Evolutionary conservation across 1,140 invertebrate species (phyloP), one percentile per base, ranked within the genome.

Genomic region (Aplysia californica): DNA sequence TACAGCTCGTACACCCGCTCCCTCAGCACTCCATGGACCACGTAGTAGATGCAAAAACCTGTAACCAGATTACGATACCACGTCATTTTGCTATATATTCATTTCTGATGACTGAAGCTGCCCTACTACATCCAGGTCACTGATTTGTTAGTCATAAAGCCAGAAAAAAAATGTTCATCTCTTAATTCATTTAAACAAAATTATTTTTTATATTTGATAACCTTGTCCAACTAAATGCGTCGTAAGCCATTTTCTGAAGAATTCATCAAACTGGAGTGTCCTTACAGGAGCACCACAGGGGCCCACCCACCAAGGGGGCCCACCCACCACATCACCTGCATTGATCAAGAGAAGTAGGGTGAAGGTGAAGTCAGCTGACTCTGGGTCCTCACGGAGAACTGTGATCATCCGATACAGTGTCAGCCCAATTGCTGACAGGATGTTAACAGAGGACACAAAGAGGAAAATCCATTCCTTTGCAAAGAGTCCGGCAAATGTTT

Each of bases 301-400:
- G n/a, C n/a, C n/a, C n/a, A n/a, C n/a, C n/a, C n/a, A n/a, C n/a
- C n/a, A n/a, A n/a, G n/a, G n/a, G n/a, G n/a, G n/a, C n/a, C n/a
- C n/a, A n/a, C n/a, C n/a, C n/a, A n/a, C n/a, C n/a, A n/a, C n/a
- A n/a, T n/a, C n/a, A 87, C 87, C 84, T 78, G 81, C 79, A 84
- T 86, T 88, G 6, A 88, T 79, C 0, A 88, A 76, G 21, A 88
- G 77, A 4, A 88, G 79, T 18, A 88, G 71, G 55, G 83, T 80
- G 71, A 86, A 87, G 1, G 86, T 85, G 61, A 87, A 86, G 70
- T 88, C 87, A 20, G 80, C 41, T 10, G 79, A 81, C 2, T 76
- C 72, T 1, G 78, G 75, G 21, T 82, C 75, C 38, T 80, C 1
- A 20, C 79, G 29, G 1, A 82, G 29, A 6, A 84, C 78, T 18